A percentile compares a stretch with the other conserved stretches of the same genome.
Evolutionary conservation across 2,113 vertebrate species (phyloP).

Genomic region (Aptenodytes forsteri): DNA sequence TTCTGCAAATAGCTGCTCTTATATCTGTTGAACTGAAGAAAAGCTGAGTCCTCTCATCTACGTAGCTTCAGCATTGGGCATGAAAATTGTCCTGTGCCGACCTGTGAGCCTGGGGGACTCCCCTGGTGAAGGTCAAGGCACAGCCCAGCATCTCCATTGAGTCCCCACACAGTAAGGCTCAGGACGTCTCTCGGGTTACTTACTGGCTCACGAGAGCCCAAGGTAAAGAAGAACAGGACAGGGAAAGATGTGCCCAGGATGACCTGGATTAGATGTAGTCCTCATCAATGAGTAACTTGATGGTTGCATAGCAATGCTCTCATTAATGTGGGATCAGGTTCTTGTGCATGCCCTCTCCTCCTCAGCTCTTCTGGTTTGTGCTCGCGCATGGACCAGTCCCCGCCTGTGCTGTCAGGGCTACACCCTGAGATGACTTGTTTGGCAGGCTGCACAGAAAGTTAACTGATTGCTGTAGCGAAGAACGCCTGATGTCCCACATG

Average conservation of each 20-base stretch:
- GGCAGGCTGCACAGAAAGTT: neutral
- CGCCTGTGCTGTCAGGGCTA: neutral
- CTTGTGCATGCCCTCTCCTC: neutral
- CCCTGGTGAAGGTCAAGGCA: neutral
- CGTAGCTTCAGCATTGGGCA: neutral
- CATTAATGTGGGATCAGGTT: neutral
- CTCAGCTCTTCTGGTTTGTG: neutral
- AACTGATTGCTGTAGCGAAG: neutral
- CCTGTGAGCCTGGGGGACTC: neutral
- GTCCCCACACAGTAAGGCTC: neutral
- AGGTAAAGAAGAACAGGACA: neutral
- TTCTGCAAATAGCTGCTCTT: neutral
- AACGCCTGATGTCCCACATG: neutral
- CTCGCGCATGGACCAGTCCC: neutral
- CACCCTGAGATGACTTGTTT: neutral
- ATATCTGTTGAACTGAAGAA: neutral
- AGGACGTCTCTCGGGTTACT: neutral
- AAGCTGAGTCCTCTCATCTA: neutral
- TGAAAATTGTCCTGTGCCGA: neutral
- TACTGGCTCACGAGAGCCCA: neutral
- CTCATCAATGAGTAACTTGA: neutral
- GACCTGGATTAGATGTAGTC: neutral
- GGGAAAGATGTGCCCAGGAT: neutral
- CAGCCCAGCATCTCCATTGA: neutral
- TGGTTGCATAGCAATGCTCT: rapidly evolving